Evolutionary conservation across 2,888 invertebrate genomes (phyloP), one percentile per base, ranked within the genome.

Genomic region (Hypena proboscidalis): DNA sequence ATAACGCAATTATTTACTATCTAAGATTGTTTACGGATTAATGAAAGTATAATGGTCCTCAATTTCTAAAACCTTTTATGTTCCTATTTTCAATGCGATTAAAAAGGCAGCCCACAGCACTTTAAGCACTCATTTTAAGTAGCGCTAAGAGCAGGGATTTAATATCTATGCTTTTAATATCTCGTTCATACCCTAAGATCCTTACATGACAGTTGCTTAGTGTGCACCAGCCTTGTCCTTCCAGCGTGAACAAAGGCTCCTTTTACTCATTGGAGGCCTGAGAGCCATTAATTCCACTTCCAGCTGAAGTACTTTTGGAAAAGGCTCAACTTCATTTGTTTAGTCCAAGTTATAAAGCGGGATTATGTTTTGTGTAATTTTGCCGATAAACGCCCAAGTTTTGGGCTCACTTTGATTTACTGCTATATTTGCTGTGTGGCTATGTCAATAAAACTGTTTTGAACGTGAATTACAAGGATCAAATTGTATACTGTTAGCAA

Each of bases 261-360:
- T 72, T 70, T 66, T 64, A 52, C 62, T 51, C 42, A 45, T 53
- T 55, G 46, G 41, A 48, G 46, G 41, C 49, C 53, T 23, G 52
- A 68, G 69, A 55, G 59, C 50, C 60, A 60, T 67, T 66, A 66
- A 66, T 66, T 62, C 64, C 61, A 46, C 59, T 64, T 53, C 42
- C 40, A 11, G 38, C 27, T 38, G 34, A 39, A 64, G 66, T 50
- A 61, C 55, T 64, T 64, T 61, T 43, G 42, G 54, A 55, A 64
- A 66, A 67, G 62, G 57, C 67, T 72, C 58, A 52, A 70, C 59
- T 72, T 68, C 66, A 67, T 74, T 74, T 71, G 67, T 68, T 70
- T 68, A 68, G 55, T 56, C 50, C 43, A 54, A 39, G 60, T 59
- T 55, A 54, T 63, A 61, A 60, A 56, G 47, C 51, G 35, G 49